These are phyloP conservation scores for Cichladusa arquata DNA, from an alignment of 2,113 vertebrate genomes.

Conservation along the genomic window DNA sequence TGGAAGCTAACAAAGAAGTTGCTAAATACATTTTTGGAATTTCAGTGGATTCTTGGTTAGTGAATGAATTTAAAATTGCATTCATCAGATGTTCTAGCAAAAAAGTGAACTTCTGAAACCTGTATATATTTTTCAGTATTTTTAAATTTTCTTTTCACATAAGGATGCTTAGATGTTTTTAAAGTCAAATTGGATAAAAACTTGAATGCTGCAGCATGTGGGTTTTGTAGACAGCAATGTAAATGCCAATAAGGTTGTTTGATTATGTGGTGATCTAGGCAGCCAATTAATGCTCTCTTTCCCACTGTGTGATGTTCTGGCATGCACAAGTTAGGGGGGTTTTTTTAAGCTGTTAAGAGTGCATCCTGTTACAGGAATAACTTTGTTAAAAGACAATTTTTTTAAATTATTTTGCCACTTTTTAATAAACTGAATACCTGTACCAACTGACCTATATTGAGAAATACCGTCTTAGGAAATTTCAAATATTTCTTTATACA, in stretches of 20 bases:
- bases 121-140: neutral
- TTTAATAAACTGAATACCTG: neutral
- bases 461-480: neutral
- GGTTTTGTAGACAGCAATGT: neutral
- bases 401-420: neutral
- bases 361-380: neutral
- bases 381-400: neutral
- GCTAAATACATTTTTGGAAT: neutral
- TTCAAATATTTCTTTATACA: neutral
- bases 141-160: neutral
- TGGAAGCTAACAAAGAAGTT: neutral
- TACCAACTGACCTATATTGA: neutral
- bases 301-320: neutral
- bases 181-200: neutral
- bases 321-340: neutral
- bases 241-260: neutral
- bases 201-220: neutral
- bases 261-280: neutral
- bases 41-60: neutral
- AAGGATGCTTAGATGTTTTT: neutral
- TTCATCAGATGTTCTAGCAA: neutral
- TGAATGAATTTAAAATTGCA: neutral
- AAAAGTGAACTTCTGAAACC: neutral
- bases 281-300: neutral
- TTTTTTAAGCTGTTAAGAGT: neutral